A percentile compares a stretch with the other conserved stretches of the same genome.
Evolutionary conservation across 2,888 invertebrate species (phyloP).

Genomic region (Ophioninae sp.): DNA sequence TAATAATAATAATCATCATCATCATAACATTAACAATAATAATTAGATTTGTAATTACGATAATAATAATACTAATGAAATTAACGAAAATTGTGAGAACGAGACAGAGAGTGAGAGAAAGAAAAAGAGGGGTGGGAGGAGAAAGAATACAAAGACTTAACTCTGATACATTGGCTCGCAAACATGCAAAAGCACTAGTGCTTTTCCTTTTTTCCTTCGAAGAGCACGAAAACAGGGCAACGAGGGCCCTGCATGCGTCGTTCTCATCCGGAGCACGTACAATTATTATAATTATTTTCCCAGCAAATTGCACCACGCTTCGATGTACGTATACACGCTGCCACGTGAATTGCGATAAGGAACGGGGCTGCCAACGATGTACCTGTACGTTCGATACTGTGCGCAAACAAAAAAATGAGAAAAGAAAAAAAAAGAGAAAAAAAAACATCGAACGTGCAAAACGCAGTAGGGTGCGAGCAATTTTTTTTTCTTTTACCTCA

Average conservation of each 20-base stretch:
- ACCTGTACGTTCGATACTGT: background rate
- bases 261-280: constrained; percentile 32
- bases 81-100: no score
- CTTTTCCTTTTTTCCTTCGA: constrained; percentile 30
- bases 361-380: constrained; percentile 3
- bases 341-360: constrained; percentile 12
- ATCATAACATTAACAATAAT: no score
- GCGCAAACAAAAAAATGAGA: constrained; percentile 1
- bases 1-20: no score
- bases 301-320: constrained; percentile 12
- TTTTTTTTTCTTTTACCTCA: background rate
- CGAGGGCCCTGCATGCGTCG: constrained; percentile 19
- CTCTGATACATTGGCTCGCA: constrained; percentile 60
- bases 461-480: background rate
- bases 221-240: constrained; percentile 34
- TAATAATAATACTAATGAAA: no score
- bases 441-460: constrained; percentile 36
- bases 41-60: no score
- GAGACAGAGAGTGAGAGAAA: constrained; percentile 3
- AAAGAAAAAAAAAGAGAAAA: no score
- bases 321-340: background rate
- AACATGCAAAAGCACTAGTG: constrained; percentile 63
- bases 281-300: constrained; percentile 61
- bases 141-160: constrained; percentile 38
- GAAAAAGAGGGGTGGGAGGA: constrained; percentile 2